A percentile compares a stretch with the other conserved stretches of the same genome.
Evolutionary conservation across 2,888 invertebrate genomes (phyloP).

Genomic region (Pterobdella sp.): DNA sequence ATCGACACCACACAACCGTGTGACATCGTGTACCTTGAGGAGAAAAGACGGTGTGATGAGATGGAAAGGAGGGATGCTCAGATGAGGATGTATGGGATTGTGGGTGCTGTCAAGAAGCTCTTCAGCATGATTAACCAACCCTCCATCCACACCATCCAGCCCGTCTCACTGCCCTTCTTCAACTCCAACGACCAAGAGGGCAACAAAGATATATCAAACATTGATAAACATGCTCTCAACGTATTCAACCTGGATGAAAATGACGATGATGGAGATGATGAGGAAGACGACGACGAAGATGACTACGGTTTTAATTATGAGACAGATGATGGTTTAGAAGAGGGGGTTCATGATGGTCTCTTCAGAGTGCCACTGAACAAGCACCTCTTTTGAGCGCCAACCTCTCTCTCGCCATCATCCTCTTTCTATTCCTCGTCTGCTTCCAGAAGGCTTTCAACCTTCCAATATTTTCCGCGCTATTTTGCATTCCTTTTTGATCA

Average conservation of each 20-base stretch:
- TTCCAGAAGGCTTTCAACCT: too few species aligned
- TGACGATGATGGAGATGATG: slow-evolving; percentile 9
- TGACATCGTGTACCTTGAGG: slow-evolving; percentile 50
- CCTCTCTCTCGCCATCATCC: too few species aligned
- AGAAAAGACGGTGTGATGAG: slow-evolving; percentile 49
- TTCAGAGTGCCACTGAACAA: too few species aligned
- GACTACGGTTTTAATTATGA: neutral
- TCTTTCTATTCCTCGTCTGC: too few species aligned
- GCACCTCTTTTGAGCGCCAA: too few species aligned
- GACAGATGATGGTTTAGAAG: neutral
- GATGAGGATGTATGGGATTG: slow-evolving; percentile 49
- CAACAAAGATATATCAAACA: neutral
- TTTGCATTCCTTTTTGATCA: too few species aligned
- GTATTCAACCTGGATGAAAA: neutral
- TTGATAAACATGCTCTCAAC: neutral
- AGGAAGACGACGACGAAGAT: neutral
- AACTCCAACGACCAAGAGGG: neutral
- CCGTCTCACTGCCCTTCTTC: neutral
- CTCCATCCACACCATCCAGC: neutral
- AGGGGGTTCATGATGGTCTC: too few species aligned
- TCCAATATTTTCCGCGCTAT: too few species aligned
- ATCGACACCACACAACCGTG: slow-evolving; percentile 47
- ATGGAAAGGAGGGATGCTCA: slow-evolving; percentile 51
- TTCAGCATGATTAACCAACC: slow-evolving; percentile 45
- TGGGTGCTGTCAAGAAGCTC: slow-evolving; percentile 49